phyloP scores from a whole-genome alignment of 2,888 invertebrate genomes.

The Oscheius sp. region DNA sequence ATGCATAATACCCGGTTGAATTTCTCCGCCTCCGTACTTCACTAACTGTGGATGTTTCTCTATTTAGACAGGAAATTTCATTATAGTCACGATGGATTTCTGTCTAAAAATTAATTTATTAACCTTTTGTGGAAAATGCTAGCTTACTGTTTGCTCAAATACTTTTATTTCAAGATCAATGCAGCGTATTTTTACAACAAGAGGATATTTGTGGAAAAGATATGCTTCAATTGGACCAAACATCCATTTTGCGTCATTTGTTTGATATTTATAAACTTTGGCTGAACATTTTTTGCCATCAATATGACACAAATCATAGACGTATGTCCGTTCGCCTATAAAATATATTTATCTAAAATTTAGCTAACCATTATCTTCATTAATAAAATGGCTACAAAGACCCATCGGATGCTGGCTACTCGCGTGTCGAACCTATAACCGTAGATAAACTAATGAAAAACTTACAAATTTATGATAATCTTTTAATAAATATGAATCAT shows the following conservation, averaged over 20 bases:
- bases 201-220: conserved; percentile 4
- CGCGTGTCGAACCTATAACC: background rate
- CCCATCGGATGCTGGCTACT: background rate
- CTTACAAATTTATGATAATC: background rate
- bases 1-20: background rate
- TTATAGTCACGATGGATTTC: conserved; percentile 4
- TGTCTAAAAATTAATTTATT: background rate
- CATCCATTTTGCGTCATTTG: conserved; percentile 17
- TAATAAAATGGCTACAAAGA: background rate
- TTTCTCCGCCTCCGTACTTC: background rate
- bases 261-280: conserved; percentile 2
- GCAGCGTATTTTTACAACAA: background rate
- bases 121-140: background rate
- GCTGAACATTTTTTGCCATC: conserved; percentile 7
- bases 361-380: background rate
- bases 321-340: background rate
- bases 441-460: background rate
- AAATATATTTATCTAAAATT: background rate
- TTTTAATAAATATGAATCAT: background rate
- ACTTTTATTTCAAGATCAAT: conserved; percentile 7
- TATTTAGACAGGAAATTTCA: background rate
- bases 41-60: background rate
- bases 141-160: background rate
- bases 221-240: conserved; percentile 16
- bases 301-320: conserved; percentile 3